These are phyloP conservation scores for Tetraneura akinire DNA, from an alignment of 1,140 invertebrate genomes.

Conservation along the genomic window DNA sequence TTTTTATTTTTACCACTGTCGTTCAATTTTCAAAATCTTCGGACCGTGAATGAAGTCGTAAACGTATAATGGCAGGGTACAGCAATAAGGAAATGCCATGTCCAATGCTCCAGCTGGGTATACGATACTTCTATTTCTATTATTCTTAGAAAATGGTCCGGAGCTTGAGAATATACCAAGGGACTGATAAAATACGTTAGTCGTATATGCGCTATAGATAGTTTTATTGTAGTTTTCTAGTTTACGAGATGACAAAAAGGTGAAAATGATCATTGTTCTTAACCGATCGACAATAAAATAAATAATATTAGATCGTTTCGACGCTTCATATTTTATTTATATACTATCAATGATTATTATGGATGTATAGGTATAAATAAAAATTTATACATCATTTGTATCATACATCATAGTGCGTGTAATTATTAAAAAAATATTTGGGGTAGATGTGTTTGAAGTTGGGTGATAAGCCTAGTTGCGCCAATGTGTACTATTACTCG, in stretches of 20 bases:
- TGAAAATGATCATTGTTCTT: background rate
- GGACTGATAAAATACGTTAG: slow-evolving; percentile 40
- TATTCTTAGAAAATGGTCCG: slow-evolving; percentile 12
- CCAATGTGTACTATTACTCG: too few relatives aligned
- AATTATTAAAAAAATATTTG: too few relatives aligned
- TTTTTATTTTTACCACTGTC: slow-evolving; percentile 6
- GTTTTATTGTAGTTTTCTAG: slow-evolving; percentile 38
- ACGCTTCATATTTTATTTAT: too few relatives aligned
- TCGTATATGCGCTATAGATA: background rate
- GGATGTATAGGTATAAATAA: too few relatives aligned
- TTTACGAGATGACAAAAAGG: slow-evolving; percentile 9
- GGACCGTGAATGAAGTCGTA: slow-evolving; percentile 48
- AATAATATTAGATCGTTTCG: background rate
- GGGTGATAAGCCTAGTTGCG: too few relatives aligned
- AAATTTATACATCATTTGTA: too few relatives aligned
- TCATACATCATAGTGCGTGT: too few relatives aligned
- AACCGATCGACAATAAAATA: background rate
- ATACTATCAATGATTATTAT: too few relatives aligned
- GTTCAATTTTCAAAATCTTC: slow-evolving; percentile 51
- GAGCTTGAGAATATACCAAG: background rate
- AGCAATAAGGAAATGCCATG: slow-evolving; percentile 29
- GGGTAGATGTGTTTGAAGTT: too few relatives aligned
- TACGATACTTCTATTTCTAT: slow-evolving; percentile 12
- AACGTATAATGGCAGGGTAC: slow-evolving; percentile 31
- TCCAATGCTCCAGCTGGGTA: slow-evolving; percentile 16